Evolutionary conservation across 2,888 invertebrate genomes (phyloP), one percentile per base, ranked within the genome.

Genomic region (Ophioninae sp.): DNA sequence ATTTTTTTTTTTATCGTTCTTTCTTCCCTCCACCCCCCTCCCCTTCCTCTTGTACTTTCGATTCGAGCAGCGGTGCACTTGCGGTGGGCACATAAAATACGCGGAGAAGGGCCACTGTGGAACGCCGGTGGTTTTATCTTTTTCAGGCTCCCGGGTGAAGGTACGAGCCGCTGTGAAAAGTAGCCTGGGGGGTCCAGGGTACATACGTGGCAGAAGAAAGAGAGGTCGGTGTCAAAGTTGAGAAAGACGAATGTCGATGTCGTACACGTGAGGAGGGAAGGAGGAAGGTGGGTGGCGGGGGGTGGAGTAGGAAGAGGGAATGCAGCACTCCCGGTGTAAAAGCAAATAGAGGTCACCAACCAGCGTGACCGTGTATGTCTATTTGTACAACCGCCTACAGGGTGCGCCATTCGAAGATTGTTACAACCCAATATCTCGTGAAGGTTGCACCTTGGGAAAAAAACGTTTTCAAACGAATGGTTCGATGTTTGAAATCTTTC

Each of bases 221-320:
- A 62, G 30, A 70, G 39, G 37, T 79, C 62, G 76, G 21, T 79
- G 76, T 79, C 79, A 76, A 61, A 76, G 76, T 72, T 72, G 65
- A 72, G 76, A 83, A 67, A 83, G 83, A 83, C 79, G 79, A 83
- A 83, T 76, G 82, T 83, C 76, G 72, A 83, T 76, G 82, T 73
- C 76, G 72, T 69, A 30, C 61, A 73, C 23, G 68, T 7, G 8
- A 10, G 41, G 41, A 10, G 7, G 10, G 39, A 39, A 39, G 2
- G 41, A 10, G 0, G 41, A 0, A 10, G 10, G 0, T 7, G 8
- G 41, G 41, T 7, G 41, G 3, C 7, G 41, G 41, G 41, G 10
- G 41, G 41, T 41, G 41, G 41, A 41, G 8, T 8, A 41, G 41
- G 41, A 41, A 41, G 41, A 41, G 17, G 72, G 64, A 76, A 79